Evolutionary conservation across 2,888 invertebrate genomes (phyloP), one percentile per base, ranked within the genome.

Genomic region (Entomobrya proxima): DNA sequence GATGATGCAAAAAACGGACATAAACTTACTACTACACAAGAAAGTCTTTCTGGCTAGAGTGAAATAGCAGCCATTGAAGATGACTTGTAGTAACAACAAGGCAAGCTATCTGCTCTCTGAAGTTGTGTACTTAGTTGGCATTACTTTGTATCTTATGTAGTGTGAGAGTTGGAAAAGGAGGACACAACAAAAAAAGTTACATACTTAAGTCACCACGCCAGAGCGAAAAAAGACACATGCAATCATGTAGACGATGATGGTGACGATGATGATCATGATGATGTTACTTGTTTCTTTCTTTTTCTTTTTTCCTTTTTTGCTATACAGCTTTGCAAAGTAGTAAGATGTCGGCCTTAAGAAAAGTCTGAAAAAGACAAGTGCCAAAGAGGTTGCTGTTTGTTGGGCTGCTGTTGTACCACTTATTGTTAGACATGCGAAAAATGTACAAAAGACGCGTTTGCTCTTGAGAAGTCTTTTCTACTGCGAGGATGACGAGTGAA

Each of bases 391-490:
- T 44, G 40, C 69, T n/a, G n/a, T n/a, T n/a, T n/a, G n/a, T n/a
- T n/a, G n/a, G n/a, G n/a, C n/a, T n/a, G n/a, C n/a, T 69, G 44
- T 69, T 69, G 69, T 69, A 69, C 69, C 69, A 69, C 69, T 69
- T 69, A 44, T 69, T 69, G 69, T 69, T n/a, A n/a, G n/a, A n/a
- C n/a, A 32, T 35, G 64, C n/a, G 37, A 35, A 35, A 64, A 32
- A 32, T 35, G 5, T 47, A 47, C 61, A 35, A n/a, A n/a, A n/a
- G n/a, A n/a, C n/a, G n/a, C n/a, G n/a, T n/a, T n/a, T n/a, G n/a
- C n/a, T n/a, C n/a, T n/a, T n/a, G n/a, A n/a, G n/a, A n/a, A n/a
- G n/a, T n/a, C n/a, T n/a, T n/a, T n/a, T n/a, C n/a, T n/a, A n/a
- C n/a, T n/a, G n/a, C n/a, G n/a, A n/a, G n/a, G n/a, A n/a, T n/a